phyloP scores from a whole-genome alignment of 1,140 invertebrate species.

The Rhyzopertha dominica region DNA sequence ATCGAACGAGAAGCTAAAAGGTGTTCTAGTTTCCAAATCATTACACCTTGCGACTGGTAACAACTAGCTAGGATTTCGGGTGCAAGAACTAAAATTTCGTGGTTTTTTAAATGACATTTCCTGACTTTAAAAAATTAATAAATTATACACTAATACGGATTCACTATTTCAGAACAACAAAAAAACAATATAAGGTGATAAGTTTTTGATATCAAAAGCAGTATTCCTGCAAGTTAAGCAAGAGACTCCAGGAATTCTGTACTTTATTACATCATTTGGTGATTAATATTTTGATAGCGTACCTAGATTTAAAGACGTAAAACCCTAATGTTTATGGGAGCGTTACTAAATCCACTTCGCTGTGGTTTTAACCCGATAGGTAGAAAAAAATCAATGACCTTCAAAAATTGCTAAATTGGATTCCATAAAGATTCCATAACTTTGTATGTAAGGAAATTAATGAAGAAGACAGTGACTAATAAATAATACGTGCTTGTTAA shows the following conservation, averaged over 20 bases:
- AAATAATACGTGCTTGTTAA: no score
- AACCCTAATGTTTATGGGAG: no score
- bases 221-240: conserved; percentile 7
- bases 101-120: no score
- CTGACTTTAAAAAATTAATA: conserved; percentile 5
- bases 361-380: background rate
- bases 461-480: conserved; percentile 5
- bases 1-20: no score
- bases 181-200: background rate
- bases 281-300: no score
- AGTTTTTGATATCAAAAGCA: no score
- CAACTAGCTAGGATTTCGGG: conserved; percentile 3
- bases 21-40: no score
- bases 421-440: conserved; percentile 4
- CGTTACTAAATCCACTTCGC: no score
- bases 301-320: no score
- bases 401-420: conserved; percentile 9
- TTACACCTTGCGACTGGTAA: conserved; percentile 7
- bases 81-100: conserved; percentile 1
- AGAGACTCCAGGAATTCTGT: conserved; percentile 6
- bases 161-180: conserved; percentile 3
- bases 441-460: conserved; percentile 3
- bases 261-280: conserved; percentile 4
- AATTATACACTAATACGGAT: conserved; percentile 3
- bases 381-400: conserved; percentile 5